Evolutionary conservation across 1,140 invertebrate species (phyloP).

Genomic region (Lordiphosa stackelbergi): DNA sequence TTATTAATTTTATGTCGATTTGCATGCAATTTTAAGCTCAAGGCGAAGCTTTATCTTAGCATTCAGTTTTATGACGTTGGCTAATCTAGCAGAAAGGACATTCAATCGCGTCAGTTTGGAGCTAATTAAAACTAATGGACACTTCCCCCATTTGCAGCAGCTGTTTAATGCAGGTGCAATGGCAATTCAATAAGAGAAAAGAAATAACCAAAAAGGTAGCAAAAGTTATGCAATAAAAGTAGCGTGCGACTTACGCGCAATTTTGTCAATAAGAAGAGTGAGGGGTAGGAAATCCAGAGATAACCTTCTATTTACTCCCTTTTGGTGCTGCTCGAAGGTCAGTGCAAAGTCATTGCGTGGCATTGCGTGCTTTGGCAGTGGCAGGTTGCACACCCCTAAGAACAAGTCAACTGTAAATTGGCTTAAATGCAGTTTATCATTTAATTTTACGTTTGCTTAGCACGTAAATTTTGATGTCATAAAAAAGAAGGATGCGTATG

Average conservation of each 20-base stretch:
- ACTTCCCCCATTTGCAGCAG: constrained; percentile 24
- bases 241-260: constrained; percentile 37
- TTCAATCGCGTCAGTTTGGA: constrained; percentile 31
- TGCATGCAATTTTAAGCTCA: constrained; percentile 64
- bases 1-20: constrained; percentile 73
- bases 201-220: constrained; percentile 44
- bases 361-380: constrained; percentile 30
- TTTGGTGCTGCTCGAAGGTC: constrained; percentile 38
- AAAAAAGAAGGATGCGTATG: background rate
- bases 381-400: constrained; percentile 21
- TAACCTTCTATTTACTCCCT: constrained; percentile 8
- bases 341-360: constrained; percentile 52
- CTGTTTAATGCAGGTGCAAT: constrained; percentile 35
- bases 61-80: constrained; percentile 34
- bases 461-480: constrained; percentile 41
- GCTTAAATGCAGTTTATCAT: constrained; percentile 70
- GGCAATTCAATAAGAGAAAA: constrained; percentile 57
- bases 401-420: constrained; percentile 71
- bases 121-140: constrained; percentile 65
- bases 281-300: constrained; percentile 25
- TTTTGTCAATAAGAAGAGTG: constrained; percentile 43
- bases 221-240: constrained; percentile 48
- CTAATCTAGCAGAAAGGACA: constrained; percentile 51
- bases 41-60: constrained; percentile 49
- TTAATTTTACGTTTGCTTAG: constrained; percentile 59